Percentiles rank a stretch among this genome's conserved stretches.
These are phyloP conservation scores for Diachrysia chrysitis DNA, from an alignment of 2,888 invertebrate species.

Conservation along the genomic window DNA sequence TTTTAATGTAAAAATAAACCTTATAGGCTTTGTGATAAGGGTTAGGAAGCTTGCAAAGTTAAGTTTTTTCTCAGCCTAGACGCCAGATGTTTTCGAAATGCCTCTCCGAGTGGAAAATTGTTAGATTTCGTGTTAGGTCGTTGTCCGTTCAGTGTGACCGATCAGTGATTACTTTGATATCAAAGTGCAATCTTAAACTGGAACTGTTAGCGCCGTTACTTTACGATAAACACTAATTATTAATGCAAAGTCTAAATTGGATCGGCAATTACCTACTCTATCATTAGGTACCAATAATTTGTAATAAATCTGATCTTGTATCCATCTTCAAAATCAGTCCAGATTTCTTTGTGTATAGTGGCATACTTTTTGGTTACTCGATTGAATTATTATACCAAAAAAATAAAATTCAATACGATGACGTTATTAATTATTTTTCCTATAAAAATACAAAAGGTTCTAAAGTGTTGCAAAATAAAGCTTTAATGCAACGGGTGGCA, in stretches of 20 bases:
- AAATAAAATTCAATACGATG: too few relatives aligned
- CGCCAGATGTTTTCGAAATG: conserved; percentile 83
- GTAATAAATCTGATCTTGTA: background rate
- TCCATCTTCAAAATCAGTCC: background rate
- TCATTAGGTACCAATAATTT: background rate
- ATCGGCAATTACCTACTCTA: background rate
- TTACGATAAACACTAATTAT: conserved; percentile 37
- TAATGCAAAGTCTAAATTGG: conserved; percentile 23
- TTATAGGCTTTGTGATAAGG: conserved; percentile 60
- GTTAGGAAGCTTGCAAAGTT: conserved; percentile 45
- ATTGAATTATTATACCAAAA: background rate
- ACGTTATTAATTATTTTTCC: background rate
- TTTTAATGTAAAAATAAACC: conserved; percentile 55
- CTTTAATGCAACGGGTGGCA: conserved; percentile 31
- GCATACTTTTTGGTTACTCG: too few relatives aligned
- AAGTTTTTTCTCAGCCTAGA: conserved; percentile 58
- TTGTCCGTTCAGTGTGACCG: conserved; percentile 79
- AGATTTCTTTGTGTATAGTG: too few relatives aligned
- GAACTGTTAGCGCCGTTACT: conserved; percentile 58
- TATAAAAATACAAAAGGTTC: background rate
- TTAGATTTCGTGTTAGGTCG: conserved; percentile 81
- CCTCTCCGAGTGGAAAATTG: conserved; percentile 82
- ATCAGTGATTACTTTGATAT: conserved; percentile 73
- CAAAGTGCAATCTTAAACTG: conserved; percentile 66
- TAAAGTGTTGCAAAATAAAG: background rate